Percentiles rank a stretch among this genome's conserved stretches.
These are phyloP conservation scores for Penaeus indicus DNA, from an alignment of 1,140 invertebrate species.

Conservation along the genomic window DNA sequence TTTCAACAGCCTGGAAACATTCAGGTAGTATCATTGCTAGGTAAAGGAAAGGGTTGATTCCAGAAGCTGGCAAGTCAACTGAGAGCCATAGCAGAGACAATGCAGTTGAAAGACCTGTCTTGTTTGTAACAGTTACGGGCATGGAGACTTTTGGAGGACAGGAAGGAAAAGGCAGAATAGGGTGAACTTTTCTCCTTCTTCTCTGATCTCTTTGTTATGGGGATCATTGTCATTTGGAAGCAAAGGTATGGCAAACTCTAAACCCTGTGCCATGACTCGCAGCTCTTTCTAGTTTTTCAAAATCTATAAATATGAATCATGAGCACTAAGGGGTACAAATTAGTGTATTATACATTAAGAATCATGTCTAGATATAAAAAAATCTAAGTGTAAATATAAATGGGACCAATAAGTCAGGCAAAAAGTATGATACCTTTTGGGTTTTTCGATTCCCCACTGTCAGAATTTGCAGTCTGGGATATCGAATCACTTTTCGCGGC, in stretches of 20 bases:
- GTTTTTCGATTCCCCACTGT: slow-evolving; percentile 65
- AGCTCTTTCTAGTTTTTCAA: slow-evolving; percentile 47
- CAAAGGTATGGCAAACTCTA: background rate
- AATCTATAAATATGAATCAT: slow-evolving; percentile 58
- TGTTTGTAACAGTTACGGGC: slow-evolving; percentile 29
- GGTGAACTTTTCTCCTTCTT: slow-evolving; percentile 44
- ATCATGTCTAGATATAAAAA: slow-evolving; percentile 58
- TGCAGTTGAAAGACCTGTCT: slow-evolving; percentile 48
- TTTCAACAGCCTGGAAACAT: background rate
- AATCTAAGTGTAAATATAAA: slow-evolving; percentile 51
- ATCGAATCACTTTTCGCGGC: slow-evolving; percentile 64
- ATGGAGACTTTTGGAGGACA: slow-evolving; percentile 35
- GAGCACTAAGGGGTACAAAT: slow-evolving; percentile 56
- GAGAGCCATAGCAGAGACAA: slow-evolving; percentile 53
- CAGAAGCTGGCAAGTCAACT: slow-evolving; percentile 48
- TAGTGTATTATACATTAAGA: slow-evolving; percentile 62
- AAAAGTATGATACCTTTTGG: slow-evolving; percentile 63
- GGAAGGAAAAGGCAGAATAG: slow-evolving; percentile 39
- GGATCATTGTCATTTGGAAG: slow-evolving; percentile 26
- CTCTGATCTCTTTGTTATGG: slow-evolving; percentile 16
- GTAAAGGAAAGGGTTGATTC: slow-evolving; percentile 7
- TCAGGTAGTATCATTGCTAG: slow-evolving; percentile 9
- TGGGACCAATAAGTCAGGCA: slow-evolving; percentile 58
- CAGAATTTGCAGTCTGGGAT: slow-evolving; percentile 64
- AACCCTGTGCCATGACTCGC: slow-evolving; percentile 50